Evolutionary conservation across 2,797 vertebrate species (phyloP), one percentile per base, ranked within the genome.

Genomic region (Steatocranus sp.): DNA sequence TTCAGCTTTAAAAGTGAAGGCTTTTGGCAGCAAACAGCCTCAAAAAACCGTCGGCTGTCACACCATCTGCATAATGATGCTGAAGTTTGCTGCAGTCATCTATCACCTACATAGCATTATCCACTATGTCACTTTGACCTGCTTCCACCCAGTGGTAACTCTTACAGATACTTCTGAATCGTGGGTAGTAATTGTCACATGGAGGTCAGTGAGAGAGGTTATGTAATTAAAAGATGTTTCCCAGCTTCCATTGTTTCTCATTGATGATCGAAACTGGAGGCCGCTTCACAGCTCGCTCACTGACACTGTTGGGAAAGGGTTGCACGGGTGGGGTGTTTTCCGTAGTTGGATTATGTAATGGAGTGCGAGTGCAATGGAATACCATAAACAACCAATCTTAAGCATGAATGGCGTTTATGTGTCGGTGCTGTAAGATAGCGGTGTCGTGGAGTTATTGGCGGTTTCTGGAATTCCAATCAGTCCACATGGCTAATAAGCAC

Each of bases 31-130:
- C 63, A 81, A 66, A 76, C 27, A 38, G 81, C 87, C 90, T 86
- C 81, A 88, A 89, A 92, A 93, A 89, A 91, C 83, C 66, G 38
- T 91, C 88, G 81, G 83, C 88, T 91, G 83, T 89, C 83, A 88
- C 49, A 9, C 79, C 75, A 87, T 84, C 89, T 83, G 90, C 80
- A 79, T 82, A 73, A 84, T 70, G 79, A 89, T 56, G 76, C 82
- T 11, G 79, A 83, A 73, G 80, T 87, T 88, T 88, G 86, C 77
- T 79, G 76, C 79, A 81, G 78, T 89, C 85, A 87, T 93, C 91
- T 66, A 58, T 90, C 91, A 83, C 83, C 76, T 68, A 88, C 77
- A 34, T 30, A 9, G 78, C 83, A 38, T 92, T 80, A 89, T 87
- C 86, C 85, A 80, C 34, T 73, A 56, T 56, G 74, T 61, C 70